Evolutionary conservation across 2,797 vertebrate genomes (phyloP).

Genomic region (Dendrocincla fuliginosa): DNA sequence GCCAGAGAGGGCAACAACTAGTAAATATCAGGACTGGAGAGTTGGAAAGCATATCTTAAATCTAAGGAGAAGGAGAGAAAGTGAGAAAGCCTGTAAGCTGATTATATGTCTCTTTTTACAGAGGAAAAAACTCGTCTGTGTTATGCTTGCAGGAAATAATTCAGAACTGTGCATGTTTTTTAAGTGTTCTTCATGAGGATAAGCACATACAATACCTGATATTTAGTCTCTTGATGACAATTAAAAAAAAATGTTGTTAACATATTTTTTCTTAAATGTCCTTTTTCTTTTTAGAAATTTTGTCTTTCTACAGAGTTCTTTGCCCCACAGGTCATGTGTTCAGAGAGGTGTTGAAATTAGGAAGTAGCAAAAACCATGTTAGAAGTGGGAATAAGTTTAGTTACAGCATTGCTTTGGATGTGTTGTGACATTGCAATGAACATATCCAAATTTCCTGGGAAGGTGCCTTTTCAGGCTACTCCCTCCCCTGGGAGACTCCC

Average conservation of each 20-base stretch:
- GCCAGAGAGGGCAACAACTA: background rate
- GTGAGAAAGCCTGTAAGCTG: background rate
- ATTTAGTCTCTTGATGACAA: background rate
- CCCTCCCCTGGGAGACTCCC: background rate
- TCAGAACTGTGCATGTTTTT: background rate
- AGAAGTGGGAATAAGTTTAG: background rate
- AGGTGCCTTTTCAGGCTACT: rapidly evolving
- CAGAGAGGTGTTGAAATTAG: background rate
- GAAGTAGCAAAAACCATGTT: background rate
- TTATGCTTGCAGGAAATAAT: background rate
- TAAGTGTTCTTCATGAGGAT: background rate
- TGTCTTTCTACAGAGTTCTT: background rate
- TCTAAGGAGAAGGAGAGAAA: background rate
- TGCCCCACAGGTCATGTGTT: rapidly evolving
- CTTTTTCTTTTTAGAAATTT: background rate
- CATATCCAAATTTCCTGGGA: background rate
- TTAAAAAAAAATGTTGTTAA: background rate
- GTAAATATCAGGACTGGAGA: background rate
- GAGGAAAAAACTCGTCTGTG: background rate
- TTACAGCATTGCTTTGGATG: background rate
- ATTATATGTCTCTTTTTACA: background rate
- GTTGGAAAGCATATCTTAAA: background rate
- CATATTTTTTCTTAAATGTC: background rate
- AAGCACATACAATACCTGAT: background rate
- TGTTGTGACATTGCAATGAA: background rate